Percentiles rank a stretch among this genome's conserved stretches.
These are phyloP conservation scores for Leucania comma DNA, from an alignment of 2,888 invertebrate species.

Conservation along the genomic window DNA sequence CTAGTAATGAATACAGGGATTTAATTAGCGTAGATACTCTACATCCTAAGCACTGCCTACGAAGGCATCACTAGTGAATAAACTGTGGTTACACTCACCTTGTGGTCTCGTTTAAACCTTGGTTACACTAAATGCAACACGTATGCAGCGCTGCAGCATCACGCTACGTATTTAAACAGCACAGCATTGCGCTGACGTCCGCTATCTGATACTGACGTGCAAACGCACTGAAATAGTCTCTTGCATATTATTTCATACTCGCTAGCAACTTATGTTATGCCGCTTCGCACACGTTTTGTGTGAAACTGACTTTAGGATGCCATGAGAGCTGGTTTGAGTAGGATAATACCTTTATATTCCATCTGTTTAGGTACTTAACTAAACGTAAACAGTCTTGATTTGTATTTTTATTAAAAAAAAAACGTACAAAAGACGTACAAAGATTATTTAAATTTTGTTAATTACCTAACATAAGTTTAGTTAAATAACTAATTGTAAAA, in stretches of 20 bases:
- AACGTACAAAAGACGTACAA: too few relatives aligned
- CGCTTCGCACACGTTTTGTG: neutral
- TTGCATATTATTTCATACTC: slow-evolving; percentile 22
- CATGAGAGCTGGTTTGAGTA: neutral
- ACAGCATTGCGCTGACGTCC: slow-evolving; percentile 10
- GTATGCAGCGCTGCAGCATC: slow-evolving; percentile 2
- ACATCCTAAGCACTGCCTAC: slow-evolving; percentile 12
- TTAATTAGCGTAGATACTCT: slow-evolving; percentile 1
- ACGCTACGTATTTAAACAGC: neutral
- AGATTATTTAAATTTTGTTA: too few relatives aligned
- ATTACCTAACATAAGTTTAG: too few relatives aligned
- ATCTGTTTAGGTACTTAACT: too few relatives aligned
- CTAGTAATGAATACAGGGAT: neutral
- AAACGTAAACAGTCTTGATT: too few relatives aligned
- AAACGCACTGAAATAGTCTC: slow-evolving; percentile 27
- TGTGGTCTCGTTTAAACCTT: slow-evolving; percentile 22
- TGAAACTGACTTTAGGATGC: neutral
- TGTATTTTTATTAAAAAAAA: too few relatives aligned
- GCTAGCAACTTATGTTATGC: neutral
- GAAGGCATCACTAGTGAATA: slow-evolving; percentile 28
- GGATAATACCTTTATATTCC: neutral
- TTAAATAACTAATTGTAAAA: too few relatives aligned
- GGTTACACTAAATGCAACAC: slow-evolving; percentile 4
- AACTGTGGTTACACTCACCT: slow-evolving; percentile 24
- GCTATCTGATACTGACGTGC: slow-evolving; percentile 30